Evolutionary conservation across 2,113 vertebrate species (phyloP).

Genomic region (Rallus limicola): DNA sequence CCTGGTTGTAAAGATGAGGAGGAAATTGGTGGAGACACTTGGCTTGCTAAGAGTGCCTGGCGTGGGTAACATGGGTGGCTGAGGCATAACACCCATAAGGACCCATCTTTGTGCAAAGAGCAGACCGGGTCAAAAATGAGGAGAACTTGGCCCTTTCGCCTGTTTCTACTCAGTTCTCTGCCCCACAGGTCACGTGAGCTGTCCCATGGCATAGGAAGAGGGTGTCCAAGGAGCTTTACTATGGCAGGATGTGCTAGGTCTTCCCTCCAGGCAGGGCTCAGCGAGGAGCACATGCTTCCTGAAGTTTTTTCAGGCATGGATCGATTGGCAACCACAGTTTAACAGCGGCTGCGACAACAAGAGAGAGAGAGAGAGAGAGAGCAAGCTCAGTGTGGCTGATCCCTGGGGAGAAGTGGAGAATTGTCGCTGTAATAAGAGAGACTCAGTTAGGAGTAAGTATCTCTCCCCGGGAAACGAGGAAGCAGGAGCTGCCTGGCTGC

Average conservation of each 20-base stretch:
- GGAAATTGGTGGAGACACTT: not conserved
- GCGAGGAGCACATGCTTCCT: not conserved
- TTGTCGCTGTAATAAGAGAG: not conserved
- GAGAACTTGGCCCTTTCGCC: not conserved
- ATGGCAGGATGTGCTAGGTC: not conserved
- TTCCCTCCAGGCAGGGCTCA: not conserved
- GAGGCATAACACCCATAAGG: not conserved
- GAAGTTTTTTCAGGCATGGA: not conserved
- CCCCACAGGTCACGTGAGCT: fast-evolving
- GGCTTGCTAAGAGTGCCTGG: not conserved
- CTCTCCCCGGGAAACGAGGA: not conserved
- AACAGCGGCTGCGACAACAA: slow-evolving; percentile 26
- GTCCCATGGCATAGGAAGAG: not conserved
- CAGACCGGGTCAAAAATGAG: not conserved
- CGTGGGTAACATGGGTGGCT: fast-evolving
- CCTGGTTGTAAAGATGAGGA: not conserved
- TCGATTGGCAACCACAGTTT: not conserved
- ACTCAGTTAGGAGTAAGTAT: not conserved
- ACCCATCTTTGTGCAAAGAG: not conserved
- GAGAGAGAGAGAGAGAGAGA: not conserved
- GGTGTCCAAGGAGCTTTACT: not conserved
- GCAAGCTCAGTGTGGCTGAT: not conserved
- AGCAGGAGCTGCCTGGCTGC: not conserved
- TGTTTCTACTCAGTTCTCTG: fast-evolving
- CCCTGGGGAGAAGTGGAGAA: not conserved